Evolutionary conservation across 2,888 invertebrate species (phyloP), one percentile per base, ranked within the genome.

Genomic region (Oscheius sp.): DNA sequence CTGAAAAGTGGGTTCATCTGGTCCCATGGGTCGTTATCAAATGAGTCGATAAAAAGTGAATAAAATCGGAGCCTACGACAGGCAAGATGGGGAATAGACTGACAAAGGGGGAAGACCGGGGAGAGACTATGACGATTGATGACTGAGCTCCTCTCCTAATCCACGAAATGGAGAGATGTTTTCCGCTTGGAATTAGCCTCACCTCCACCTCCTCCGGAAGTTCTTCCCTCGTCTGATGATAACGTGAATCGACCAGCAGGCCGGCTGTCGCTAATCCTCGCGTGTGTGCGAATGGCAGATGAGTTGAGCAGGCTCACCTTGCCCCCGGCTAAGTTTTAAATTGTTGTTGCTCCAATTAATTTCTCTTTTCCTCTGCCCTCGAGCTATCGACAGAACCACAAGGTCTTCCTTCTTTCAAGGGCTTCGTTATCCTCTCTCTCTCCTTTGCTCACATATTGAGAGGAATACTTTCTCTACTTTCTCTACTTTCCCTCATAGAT

Each of bases 181-280:
- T n/a, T n/a, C n/a, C n/a, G n/a, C n/a, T n/a, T n/a, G n/a, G n/a
- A n/a, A n/a, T n/a, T n/a, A n/a, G n/a, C n/a, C n/a, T n/a, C n/a
- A n/a, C n/a, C n/a, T n/a, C n/a, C n/a, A n/a, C n/a, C n/a, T 17
- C 25, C 27, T 39, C 57, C 39, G 63, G 39, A 48, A 63, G 29
- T 37, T n/a, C 37, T 37, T 57, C 57, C 50, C 33, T 34, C 20
- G 57, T 34, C 57, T 34, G 31, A 25, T 42, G 61, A 61, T 61
- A 61, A 61, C 61, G 37, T 37, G 61, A 42, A 61, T 61, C 61
- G 61, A 61, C 61, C 61, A 45, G 61, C n/a, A n/a, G n/a, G n/a
- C 45, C 61, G 45, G 61, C 61, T 61, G 61, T 55, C 55, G 61
- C 61, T 61, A 61, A 61, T 61, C 61, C 61, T 61, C 45, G 42